A percentile compares a stretch with the other conserved stretches of the same genome.
These are phyloP conservation scores for Notocelia uddmanniana DNA, from an alignment of 2,888 invertebrate species.

Conservation along the genomic window DNA sequence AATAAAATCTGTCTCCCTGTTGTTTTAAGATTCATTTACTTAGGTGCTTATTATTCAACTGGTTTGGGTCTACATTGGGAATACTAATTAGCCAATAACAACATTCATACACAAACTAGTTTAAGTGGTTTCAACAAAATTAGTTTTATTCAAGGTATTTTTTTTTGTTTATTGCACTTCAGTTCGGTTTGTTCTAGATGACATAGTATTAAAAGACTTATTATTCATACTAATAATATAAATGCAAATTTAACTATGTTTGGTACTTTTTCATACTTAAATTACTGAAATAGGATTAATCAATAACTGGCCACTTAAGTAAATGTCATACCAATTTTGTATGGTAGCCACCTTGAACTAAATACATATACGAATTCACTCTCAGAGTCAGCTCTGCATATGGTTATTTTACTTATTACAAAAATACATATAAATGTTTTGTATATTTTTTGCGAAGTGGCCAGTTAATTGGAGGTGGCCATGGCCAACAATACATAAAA, in stretches of 20 bases:
- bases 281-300: background rate
- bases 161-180: background rate
- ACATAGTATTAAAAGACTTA: no score
- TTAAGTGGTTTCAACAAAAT: background rate
- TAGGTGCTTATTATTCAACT: constrained; percentile 1
- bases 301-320: no score
- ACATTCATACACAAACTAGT: background rate
- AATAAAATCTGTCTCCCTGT: background rate
- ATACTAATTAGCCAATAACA: background rate
- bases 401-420: no score
- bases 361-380: no score
- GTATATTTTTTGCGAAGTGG: no score
- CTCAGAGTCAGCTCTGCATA: no score
- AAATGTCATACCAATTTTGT: no score
- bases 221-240: background rate
- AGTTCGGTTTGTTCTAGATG: background rate
- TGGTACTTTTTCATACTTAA: background rate
- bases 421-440: no score
- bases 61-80: background rate
- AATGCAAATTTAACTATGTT: background rate
- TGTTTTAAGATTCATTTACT: background rate
- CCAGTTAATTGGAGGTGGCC: no score
- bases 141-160: background rate
- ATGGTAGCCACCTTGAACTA: no score
- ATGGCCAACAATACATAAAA: no score